phyloP scores from a whole-genome alignment of 2,797 vertebrate species.

The Bryconaethiops microstoma region DNA sequence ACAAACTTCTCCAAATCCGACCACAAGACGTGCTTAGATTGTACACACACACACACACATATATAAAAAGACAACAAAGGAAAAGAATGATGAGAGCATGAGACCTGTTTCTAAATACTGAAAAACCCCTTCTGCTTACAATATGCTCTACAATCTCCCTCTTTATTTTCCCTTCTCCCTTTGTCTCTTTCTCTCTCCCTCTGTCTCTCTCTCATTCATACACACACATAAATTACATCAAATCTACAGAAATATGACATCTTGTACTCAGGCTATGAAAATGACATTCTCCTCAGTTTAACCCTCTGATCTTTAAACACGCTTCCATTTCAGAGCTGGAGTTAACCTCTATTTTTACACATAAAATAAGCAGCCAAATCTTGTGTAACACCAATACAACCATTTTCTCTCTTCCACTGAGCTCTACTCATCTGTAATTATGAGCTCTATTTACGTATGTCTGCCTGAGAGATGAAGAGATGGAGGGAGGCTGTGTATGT shows the following conservation, averaged over 20 bases:
- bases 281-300: background rate
- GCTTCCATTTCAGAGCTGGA: background rate
- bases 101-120: background rate
- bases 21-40: slow-evolving; percentile 28
- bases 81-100: slow-evolving; percentile 2
- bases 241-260: background rate
- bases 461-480: slow-evolving; percentile 16
- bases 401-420: slow-evolving; percentile 1
- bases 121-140: slow-evolving; percentile 25
- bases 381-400: slow-evolving; percentile 1
- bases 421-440: slow-evolving; percentile 35
- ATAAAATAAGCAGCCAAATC: slow-evolving; percentile 21
- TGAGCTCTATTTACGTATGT: slow-evolving; percentile 8
- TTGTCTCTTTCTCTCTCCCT: background rate
- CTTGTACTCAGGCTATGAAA: background rate
- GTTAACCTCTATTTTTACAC: background rate
- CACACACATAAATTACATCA: background rate
- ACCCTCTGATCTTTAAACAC: slow-evolving; percentile 1
- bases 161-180: background rate
- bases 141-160: slow-evolving; percentile 6
- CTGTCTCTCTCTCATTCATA: background rate
- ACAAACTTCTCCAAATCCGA: slow-evolving; percentile 1
- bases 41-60: background rate
- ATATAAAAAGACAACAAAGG: slow-evolving; percentile 7
- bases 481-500: background rate